phyloP scores from a whole-genome alignment of 2,888 invertebrate species.

The Phorcus lineatus region DNA sequence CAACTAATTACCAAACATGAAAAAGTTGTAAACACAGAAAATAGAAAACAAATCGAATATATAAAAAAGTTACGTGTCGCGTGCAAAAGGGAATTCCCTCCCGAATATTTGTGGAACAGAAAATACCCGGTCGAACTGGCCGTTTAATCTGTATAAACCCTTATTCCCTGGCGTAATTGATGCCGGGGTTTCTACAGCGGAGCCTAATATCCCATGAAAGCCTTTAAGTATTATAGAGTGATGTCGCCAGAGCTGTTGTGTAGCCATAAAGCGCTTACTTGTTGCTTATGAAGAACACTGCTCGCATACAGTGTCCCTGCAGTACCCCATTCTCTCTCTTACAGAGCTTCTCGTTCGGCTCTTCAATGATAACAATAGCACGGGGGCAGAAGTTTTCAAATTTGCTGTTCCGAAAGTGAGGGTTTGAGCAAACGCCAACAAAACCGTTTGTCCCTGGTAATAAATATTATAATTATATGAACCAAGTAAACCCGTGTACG shows the following conservation, averaged over 20 bases:
- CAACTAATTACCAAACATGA: no score
- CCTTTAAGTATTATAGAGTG: slow-evolving; percentile 1
- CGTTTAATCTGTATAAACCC: not conserved
- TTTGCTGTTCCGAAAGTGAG: slow-evolving; percentile 2
- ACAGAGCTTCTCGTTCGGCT: no score
- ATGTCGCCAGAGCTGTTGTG: not conserved
- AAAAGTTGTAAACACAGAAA: no score
- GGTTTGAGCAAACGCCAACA: slow-evolving; percentile 20
- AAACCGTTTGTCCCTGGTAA: slow-evolving; percentile 38
- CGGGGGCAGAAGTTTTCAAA: not conserved
- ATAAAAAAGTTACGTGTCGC: no score
- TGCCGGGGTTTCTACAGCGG: not conserved
- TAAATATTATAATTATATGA: slow-evolving; percentile 41
- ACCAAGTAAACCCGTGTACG: slow-evolving; percentile 20
- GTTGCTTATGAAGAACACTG: no score
- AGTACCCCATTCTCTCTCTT: no score
- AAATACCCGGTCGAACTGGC: no score
- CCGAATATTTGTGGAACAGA: no score
- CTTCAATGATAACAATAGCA: not conserved
- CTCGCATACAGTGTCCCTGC: no score
- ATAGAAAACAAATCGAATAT: no score
- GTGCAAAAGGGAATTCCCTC: no score
- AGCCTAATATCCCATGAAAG: slow-evolving; percentile 14
- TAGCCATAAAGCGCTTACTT: no score
- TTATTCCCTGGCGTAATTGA: not conserved